These are phyloP conservation scores for Heptranchias perlo DNA, from an alignment of 2,113 vertebrate genomes.

Conservation along the genomic window DNA sequence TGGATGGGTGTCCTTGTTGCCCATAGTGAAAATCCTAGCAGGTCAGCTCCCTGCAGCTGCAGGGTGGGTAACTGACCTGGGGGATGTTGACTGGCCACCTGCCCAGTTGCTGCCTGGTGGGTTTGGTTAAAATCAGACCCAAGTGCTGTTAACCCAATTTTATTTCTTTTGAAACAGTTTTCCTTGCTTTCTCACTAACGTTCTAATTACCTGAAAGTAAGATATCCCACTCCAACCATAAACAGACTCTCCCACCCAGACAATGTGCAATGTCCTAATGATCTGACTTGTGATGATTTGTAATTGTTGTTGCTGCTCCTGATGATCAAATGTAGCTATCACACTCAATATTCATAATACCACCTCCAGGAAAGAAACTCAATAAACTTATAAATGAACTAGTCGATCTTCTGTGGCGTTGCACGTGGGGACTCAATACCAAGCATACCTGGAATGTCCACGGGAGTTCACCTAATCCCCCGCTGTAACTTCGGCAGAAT, in stretches of 20 bases:
- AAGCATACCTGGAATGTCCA: too few relatives aligned
- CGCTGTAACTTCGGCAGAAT: too few relatives aligned
- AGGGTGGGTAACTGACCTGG: not conserved
- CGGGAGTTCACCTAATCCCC: too few relatives aligned
- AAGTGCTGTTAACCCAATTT: not conserved
- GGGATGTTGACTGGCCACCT: not conserved
- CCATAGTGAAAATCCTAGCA: not conserved
- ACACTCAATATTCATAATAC: not conserved
- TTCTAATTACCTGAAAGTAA: not conserved
- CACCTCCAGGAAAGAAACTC: not conserved
- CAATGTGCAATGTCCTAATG: not conserved
- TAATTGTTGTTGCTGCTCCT: not conserved
- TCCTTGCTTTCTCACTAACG: not conserved
- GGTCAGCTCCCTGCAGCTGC: not conserved
- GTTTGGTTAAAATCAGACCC: too few relatives aligned
- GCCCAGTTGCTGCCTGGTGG: too few relatives aligned
- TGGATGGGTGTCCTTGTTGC: not conserved
- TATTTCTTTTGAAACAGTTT: not conserved
- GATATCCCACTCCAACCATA: not conserved
- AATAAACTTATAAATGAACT: too few relatives aligned
- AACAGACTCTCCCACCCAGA: not conserved
- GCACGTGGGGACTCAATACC: too few relatives aligned
- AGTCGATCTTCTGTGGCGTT: too few relatives aligned
- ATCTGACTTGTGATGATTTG: not conserved
- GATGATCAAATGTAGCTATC: not conserved